Base-by-base conservation (phyloP, 1,140 invertebrate species). In the Homalodisca vitripennis region DNA sequence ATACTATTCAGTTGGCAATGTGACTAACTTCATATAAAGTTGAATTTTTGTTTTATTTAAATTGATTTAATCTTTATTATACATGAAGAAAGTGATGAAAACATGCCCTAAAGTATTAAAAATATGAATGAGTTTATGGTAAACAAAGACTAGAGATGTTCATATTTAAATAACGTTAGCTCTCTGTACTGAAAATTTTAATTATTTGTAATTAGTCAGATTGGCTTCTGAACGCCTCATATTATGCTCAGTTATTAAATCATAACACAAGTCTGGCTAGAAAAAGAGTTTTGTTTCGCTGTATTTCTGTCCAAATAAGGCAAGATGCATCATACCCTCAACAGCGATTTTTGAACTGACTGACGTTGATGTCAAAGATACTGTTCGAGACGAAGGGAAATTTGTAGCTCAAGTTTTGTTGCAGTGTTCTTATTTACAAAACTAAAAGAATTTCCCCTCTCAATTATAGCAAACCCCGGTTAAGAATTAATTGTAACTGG, bases 381-480 rank as follows among this genome's bases (percentile, higher is more conserved):
- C 88, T 78, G 89, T 92, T 73, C 84, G 83, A 2, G 85, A 89
- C 69, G 79, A 92, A 24, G 90, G 12, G 10, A 53, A 6, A 3
- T 12, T 22, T 3, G 48, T 53, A 14, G 48, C 12, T 22, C 6
- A 53, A 53, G 12, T 3, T 20, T 3, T 12, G 22, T 3, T 53
- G 20, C 12, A 53, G 6, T n/a, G n/a, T n/a, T n/a, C n/a, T n/a
- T n/a, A n/a, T n/a, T n/a, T n/a, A n/a, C n/a, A 3, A 22, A 53
- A 6, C 12, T 22, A 12, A 14, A 6, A 10, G 34, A 10, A 41
- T 17, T 41, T 41, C 34, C 34, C 34, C 6, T 41, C 6, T 41
- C 34, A 41, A 41, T n/a, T 17, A 41, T 10, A 41, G 34, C 34
- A 41, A 17, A 41, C 6, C 6, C 34, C 34, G 92, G 75, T 92